Base-by-base conservation (phyloP, 2,797 vertebrate genomes). In the Sebastes iracundus region DNA sequence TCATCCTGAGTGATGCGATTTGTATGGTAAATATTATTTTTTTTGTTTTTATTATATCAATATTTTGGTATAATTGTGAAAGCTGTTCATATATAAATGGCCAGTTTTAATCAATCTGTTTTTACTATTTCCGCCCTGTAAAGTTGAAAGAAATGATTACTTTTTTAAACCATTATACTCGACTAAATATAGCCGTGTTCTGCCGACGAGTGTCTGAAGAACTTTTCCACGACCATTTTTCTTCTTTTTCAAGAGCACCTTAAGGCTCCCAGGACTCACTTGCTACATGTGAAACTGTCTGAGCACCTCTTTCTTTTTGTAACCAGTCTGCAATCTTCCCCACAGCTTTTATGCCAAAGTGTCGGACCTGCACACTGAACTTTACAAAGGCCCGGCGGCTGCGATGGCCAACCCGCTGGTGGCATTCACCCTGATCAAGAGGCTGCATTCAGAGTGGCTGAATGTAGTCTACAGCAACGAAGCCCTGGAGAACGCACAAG, bases 381-480 rank as follows among this genome's bases (percentile, higher is more conserved):
- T 94, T 3, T 94, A 94, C 80, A 90, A 94, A 70, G 95, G 94
- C 5, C 79, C 94, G 0, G 16, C 87, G 0, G 30, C 90, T 30
- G 94, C 96, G 0, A 93, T 97, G 88, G 93, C 95, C 4, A 98
- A 99, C 92, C 98, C 98, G 0, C 86, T 99, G 85, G 74, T 96
- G 75, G 97, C 98, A 0, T 99, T 97, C 91, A 95, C 97, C 35
- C 96, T 99, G 84, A 96, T 99, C 94, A 99, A 99, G 88, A 95
- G 98, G 6, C 93, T 99, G 20, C 96, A 97, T 72, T 97, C 96
- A 0, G 98, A 98, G 88, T 99, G 98, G 98, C 90, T 92, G 87
- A 97, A 97, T 0, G 72, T 98, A 20, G 89, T 98, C 10, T 93
- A 97, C 84, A 99, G 96, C 61, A 77, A 93, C 0, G 97, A 97